Percentiles rank a stretch among this genome's conserved stretches.
Evolutionary conservation across 2,797 vertebrate genomes (phyloP).

Genomic region (Potorous gilbertii): DNA sequence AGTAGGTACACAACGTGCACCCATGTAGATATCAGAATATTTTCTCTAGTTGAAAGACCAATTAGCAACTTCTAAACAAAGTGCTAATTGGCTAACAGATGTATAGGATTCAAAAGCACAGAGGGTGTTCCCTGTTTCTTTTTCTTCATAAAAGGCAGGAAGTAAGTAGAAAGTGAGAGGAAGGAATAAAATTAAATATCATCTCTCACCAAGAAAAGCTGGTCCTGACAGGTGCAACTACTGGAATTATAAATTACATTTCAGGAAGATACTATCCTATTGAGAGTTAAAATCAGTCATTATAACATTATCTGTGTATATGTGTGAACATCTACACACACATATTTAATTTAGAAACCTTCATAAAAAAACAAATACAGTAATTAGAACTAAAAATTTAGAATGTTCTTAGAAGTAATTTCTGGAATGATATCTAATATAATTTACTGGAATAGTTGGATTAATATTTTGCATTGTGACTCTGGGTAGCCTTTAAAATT

Average conservation of each 20-base stretch:
- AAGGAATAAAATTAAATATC: neutral
- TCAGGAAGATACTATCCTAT: neutral
- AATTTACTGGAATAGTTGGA: neutral
- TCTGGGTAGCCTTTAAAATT: neutral
- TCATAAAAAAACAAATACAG: neutral
- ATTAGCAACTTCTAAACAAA: constrained; percentile 35
- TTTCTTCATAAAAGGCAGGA: neutral
- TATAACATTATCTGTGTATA: neutral
- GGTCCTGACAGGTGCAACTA: neutral
- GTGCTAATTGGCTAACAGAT: neutral
- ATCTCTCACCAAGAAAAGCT: neutral
- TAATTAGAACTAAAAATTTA: neutral
- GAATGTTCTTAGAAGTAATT: neutral
- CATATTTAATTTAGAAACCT: neutral
- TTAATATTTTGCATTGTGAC: neutral
- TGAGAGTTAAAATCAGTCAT: neutral
- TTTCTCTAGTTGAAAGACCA: constrained; percentile 5
- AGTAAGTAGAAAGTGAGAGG: constrained; percentile 21
- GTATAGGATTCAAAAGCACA: constrained; percentile 19
- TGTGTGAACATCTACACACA: neutral
- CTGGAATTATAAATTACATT: neutral
- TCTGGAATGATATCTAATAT: neutral
- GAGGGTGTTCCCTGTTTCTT: constrained; percentile 4
- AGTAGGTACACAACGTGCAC: neutral
- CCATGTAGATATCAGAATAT: neutral